Base-by-base conservation (phyloP, 2,797 vertebrate genomes). In the Jordanella pulchra region DNA sequence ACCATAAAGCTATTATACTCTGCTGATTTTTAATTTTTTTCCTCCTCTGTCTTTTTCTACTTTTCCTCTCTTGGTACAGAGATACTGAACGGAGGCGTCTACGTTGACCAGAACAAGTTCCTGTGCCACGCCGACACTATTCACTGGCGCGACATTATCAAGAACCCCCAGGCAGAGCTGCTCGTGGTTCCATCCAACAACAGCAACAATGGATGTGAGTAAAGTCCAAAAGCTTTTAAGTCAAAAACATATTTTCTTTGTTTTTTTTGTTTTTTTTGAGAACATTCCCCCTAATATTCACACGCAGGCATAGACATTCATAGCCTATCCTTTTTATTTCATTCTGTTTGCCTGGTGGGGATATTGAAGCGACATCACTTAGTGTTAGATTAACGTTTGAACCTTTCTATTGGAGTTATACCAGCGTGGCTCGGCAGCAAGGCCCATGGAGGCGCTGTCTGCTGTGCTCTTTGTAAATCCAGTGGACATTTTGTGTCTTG, bases 31-130 rank as follows among this genome's bases (percentile, higher is more conserved):
- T 72, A 39, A 39, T 39, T 39, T 39, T 6, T 39, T 39, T 3
- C 35, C 35, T 55, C 70, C 27, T 72, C 30, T 53, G 5, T 67
- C 12, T n/a, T 63, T 27, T 55, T 1, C 28, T 48, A 65, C 17
- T 35, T 27, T 44, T 0, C 28, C 27, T 67, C 4, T 81, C 35
- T 68, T 64, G 18, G 21, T 67, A 81, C 93, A 99, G 98, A 99
- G 94, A 97, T 99, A 84, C 94, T 99, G 86, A 98, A 97, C 42
- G 98, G 98, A 18, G 97, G 97, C 0, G 96, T 99, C 42, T 99
- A 99, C 0, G 96, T 99, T 65, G 97, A 97, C 88, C 97, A 98
- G 95, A 99, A 99, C 92, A 97, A 97, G 87, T 99, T 99, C 75
- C 95, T 99, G 30, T 99, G 98, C 89, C 96, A 99, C 1, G 96